Conservation (phyloP, 2,113 vertebrate genomes). For the Pterocles orientalis region DNA sequence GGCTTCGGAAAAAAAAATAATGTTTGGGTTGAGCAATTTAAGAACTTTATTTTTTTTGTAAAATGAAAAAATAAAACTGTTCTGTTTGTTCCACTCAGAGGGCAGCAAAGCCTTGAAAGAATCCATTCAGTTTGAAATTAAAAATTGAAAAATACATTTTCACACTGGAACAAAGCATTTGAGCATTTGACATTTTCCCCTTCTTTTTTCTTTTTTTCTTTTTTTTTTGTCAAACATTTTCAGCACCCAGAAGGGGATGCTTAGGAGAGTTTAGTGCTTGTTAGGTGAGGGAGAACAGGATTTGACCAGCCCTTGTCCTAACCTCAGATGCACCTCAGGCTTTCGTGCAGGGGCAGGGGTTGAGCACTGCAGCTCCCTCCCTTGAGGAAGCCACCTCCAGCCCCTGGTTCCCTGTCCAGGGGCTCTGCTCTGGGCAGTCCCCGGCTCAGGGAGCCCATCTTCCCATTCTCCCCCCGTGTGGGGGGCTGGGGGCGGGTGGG, state of each 20-base stretch:
- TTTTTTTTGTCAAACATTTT: not conserved
- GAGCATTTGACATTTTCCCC: not conserved
- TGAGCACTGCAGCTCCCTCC: not conserved
- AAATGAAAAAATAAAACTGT: not conserved
- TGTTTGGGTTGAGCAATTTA: not conserved
- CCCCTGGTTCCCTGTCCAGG: not conserved
- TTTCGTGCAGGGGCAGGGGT: not conserved
- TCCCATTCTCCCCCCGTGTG: rapidly evolving
- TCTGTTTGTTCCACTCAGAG: not conserved
- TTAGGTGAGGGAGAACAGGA: not conserved
- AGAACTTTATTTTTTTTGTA: not conserved
- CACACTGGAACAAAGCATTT: not conserved
- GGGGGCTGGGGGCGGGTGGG: not conserved
- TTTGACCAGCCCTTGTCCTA: not conserved
- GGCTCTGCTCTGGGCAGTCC: not conserved
- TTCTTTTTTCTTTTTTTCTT: not conserved
- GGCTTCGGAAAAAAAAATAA: not conserved
- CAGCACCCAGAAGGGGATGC: not conserved
- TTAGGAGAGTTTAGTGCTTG: not conserved
- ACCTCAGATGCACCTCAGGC: rapidly evolving
- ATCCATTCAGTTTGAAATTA: conserved; percentile 13
- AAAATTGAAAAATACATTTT: conserved; percentile 46
- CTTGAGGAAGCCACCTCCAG: not conserved
- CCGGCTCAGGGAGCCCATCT: not conserved
- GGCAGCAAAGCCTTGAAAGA: not conserved